Evolutionary conservation across 2,797 vertebrate genomes (phyloP), one percentile per base, ranked within the genome.

Genomic region (Halcyon smyrnensis): DNA sequence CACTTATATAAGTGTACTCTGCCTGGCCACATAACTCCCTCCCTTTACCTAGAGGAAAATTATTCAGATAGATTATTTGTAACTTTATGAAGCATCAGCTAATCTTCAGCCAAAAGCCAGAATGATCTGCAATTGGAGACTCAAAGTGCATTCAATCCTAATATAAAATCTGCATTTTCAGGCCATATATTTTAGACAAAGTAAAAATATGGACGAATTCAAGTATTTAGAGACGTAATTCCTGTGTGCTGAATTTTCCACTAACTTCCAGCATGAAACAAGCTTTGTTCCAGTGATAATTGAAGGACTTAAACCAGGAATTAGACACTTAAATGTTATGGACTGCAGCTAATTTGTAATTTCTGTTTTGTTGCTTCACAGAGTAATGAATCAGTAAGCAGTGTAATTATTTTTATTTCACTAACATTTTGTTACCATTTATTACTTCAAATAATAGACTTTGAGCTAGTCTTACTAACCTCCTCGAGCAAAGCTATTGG

Each of bases 401-500:
- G 6, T 73, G 59, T n/a, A 89, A 93, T 83, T 87, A 88, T 78
- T 93, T 95, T 93, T 64, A 75, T 63, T 93, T 67, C 37, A 87
- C 88, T 97, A 82, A 74, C 81, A 97, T 79, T 90, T 75, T 93
- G 64, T 73, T 54, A 92, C 34, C 9, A 51, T 63, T 94, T 95
- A 96, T 84, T 92, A 93, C 39, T 97, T 93, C 94, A 97, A 95
- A 91, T 82, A 94, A 85, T 30, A 97, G 90, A 97, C 91, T 98
- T 97, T 97, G 98, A 99, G 97, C 96, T 97, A 97, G 79, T 97
- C 98, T 98, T 98, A 98, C 99, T 99, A 98, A 99, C 99, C 99
- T 99, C 99, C 99, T 99, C 98, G 98, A 96, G 99, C 97, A 98
- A 99, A 99, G 98, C 99, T 99, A 98, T 98, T 99, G 97, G 99